These are phyloP conservation scores for Cossypha niveicapilla DNA, from an alignment of 2,797 vertebrate species.

Conservation along the genomic window DNA sequence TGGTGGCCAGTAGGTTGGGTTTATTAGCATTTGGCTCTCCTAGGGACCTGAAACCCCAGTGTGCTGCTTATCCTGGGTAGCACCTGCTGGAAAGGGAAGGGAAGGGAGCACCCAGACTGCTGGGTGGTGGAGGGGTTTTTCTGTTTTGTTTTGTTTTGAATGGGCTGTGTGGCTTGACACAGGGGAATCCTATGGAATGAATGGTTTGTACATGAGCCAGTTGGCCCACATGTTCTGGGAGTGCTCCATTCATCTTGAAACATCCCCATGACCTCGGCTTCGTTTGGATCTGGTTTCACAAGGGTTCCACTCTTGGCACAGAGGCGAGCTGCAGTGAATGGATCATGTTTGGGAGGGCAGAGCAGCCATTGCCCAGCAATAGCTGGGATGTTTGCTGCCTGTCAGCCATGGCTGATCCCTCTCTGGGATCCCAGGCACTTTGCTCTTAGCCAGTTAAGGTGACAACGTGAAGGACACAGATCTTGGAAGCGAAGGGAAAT, in stretches of 20 bases:
- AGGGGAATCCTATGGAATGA: slow-evolving; percentile 64
- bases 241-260: slow-evolving; percentile 63
- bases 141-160: slow-evolving; percentile 29
- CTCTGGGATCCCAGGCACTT: not conserved
- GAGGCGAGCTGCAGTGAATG: not conserved
- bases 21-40: fast-evolving
- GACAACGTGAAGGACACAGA: fast-evolving
- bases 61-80: not conserved
- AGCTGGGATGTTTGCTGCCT: slow-evolving; percentile 29
- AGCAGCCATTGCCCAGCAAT: slow-evolving; percentile 7
- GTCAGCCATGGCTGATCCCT: fast-evolving
- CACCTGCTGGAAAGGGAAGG: not conserved
- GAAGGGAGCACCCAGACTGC: not conserved
- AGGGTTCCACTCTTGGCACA: slow-evolving; percentile 47
- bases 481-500: not conserved
- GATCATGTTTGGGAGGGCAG: slow-evolving; percentile 27
- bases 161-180: slow-evolving; percentile 31
- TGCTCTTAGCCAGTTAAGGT: not conserved
- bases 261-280: slow-evolving; percentile 55
- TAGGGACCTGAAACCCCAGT: not conserved
- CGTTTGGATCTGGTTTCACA: slow-evolving; percentile 60
- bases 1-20: not conserved
- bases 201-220: slow-evolving; percentile 58
- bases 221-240: slow-evolving; percentile 58
- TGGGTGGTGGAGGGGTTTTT: slow-evolving; percentile 17